Base-by-base conservation (phyloP, 2,888 invertebrate genomes). In the Catocala nupta region DNA sequence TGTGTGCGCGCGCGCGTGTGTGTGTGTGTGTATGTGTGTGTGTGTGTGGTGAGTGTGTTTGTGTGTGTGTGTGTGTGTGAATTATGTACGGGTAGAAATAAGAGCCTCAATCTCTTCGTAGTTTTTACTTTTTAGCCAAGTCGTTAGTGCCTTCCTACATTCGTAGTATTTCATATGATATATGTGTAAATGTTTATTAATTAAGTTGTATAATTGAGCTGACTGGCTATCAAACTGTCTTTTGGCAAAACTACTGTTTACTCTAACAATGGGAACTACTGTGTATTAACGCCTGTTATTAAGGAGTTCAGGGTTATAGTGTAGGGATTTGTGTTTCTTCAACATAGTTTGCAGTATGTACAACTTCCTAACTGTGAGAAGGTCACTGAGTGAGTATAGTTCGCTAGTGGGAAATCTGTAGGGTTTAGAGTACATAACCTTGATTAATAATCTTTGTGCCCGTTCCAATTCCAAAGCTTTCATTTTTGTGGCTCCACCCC, bases 401-500 rank as follows among this genome's bases (percentile, higher is more conserved):
- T 10, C 10, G 4, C 9, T 9, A 2, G 51, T 52, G 10, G 51
- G 39, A 9, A 13, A 52, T 52, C 51, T 52, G n/a, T 13, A 39
- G 6, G 51, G 51, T 13, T 53, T 53, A 11, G 11, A 53, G 10
- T 43, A n/a, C 47, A 55, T 55, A 7, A 55, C 44, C 25, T 53
- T 53, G 9, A 52, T 11, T 3, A 52, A 39, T 6, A 39, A 39
- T 9, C 51, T 52, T 13, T 52, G 51, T 3, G 51, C 51, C 25
- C 44, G 43, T 43, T 53, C 53, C 4, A 53, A 25, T 5, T 25
- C 43, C 11, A 44, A 11, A 25, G 43, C 25, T 11, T 43, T 43
- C 10, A 43, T 53, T 42, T 53, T 53, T 6, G 12, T 25, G 25
- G 53, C 53, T 2, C 53, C 53, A 11, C 53, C 53, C 53, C 53